Evolutionary conservation across 2,888 invertebrate species (phyloP), one percentile per base, ranked within the genome.

Genomic region (Coleophora deauratella): DNA sequence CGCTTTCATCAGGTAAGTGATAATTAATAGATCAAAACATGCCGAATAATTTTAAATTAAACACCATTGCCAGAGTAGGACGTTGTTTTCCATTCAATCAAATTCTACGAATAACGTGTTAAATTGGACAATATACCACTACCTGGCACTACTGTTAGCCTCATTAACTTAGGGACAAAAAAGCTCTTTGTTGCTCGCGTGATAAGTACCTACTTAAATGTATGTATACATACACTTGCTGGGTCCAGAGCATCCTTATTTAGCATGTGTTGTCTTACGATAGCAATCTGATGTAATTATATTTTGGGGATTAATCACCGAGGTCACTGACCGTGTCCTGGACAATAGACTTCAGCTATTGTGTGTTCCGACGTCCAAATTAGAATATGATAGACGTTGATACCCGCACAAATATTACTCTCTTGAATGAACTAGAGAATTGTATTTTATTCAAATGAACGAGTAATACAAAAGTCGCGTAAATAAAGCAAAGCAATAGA

Each of bases 281-380:
- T 81, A 72, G 58, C 45, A 50, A 81, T 81, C 78, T 65, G 27
- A 44, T 47, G 61, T 74, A 78, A 80, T 81, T 79, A 76, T 64
- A 64, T 67, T 66, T 65, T 66, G 54, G 55, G 66, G 67, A 66
- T 69, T 68, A 70, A 54, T 51, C 37, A 35, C 43, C 42, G 49
- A 52, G 68, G 51, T 67, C 61, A 58, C n/a, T 53, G 61, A 59
- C 64, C 65, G 50, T 47, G 42, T 42, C 44, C 42, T 47, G 46
- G 28, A 33, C 13, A 54, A n/a, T 31, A 31, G 11, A 4, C 10
- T 4, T 1, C 4, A 10, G 31, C 10, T 11, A 31, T 2, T 31
- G 31, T 31, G n/a, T 4, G 10, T 2, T 31, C n/a, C 9, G 31
- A 2, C 31, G 31, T 10, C 11, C 31, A n/a, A 31, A n/a, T 31